phyloP scores from a whole-genome alignment of 2,113 vertebrate species.

The Phalacrocorax aristotelis region DNA sequence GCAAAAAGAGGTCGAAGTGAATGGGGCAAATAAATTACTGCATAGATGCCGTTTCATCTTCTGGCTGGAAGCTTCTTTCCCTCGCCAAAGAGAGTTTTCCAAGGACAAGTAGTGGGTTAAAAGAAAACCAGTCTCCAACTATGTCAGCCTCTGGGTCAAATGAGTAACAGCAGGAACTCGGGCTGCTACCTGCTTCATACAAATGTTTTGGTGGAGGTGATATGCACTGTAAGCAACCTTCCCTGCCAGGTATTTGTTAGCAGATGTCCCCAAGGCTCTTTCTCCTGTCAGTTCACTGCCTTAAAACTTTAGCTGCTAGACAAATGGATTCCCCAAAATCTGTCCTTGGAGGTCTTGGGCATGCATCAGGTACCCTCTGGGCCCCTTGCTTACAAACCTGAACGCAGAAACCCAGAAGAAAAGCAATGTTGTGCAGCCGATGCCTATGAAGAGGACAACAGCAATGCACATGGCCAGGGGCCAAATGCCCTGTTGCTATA shows the following conservation, averaged over 20 bases:
- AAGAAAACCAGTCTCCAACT: not conserved
- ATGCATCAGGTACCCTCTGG: not conserved
- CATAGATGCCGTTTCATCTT: not conserved
- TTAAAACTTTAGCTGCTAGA: not conserved
- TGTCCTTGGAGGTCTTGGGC: not conserved
- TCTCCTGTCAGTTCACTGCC: not conserved
- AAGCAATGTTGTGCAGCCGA: not conserved
- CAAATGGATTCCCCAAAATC: not conserved
- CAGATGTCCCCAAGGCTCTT: not conserved
- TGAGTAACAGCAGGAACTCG: not conserved
- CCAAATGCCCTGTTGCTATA: not conserved
- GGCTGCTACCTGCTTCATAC: not conserved
- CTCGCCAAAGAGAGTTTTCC: not conserved
- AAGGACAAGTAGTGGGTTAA: not conserved
- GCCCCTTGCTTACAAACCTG: not conserved
- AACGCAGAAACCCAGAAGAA: not conserved
- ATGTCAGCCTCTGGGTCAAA: not conserved
- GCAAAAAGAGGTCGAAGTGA: not conserved
- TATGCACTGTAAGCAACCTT: not conserved
- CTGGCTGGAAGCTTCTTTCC: not conserved
- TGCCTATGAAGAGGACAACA: not conserved
- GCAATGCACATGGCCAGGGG: fast-evolving
- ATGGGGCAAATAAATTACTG: not conserved
- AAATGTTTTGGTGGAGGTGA: not conserved
- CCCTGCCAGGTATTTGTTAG: not conserved